Evolutionary conservation across 2,888 invertebrate species (phyloP).

Genomic region (Coleophora deauratella): DNA sequence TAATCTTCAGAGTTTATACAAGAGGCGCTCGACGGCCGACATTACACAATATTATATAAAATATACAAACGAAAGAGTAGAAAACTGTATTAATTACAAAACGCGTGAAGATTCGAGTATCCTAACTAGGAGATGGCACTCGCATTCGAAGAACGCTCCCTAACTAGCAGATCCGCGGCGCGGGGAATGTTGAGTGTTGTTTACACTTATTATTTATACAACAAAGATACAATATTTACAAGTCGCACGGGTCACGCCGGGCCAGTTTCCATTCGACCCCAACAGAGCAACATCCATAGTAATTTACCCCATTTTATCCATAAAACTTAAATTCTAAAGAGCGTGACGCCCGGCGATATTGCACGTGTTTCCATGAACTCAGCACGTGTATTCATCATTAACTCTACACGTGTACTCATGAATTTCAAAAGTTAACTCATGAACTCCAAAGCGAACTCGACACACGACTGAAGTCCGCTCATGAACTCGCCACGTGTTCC

Average conservation of each 20-base stretch:
- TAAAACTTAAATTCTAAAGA: no score
- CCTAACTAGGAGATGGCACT: conserved; percentile 2
- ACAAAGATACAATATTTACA: background rate
- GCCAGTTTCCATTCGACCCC: conserved; percentile 5
- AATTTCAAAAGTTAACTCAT: no score
- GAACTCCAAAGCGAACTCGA: no score
- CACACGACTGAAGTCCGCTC: no score
- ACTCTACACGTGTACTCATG: no score
- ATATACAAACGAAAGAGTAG: background rate
- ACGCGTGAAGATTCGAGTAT: conserved; percentile 14
- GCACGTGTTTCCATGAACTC: background rate
- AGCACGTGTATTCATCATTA: conserved; percentile 6
- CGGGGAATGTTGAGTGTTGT: conserved; percentile 9
- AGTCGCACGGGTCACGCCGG: conserved; percentile 10
- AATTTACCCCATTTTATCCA: no score
- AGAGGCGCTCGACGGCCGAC: background rate
- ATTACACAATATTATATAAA: background rate
- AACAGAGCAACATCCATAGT: background rate
- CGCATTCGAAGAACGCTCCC: background rate
- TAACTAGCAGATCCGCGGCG: conserved; percentile 4
- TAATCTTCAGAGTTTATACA: conserved; percentile 9
- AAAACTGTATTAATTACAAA: background rate
- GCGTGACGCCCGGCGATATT: conserved; percentile 8
- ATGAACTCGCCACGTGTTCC: no score
- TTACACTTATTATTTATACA: background rate